phyloP scores from a whole-genome alignment of 1,140 invertebrate species.

The Drosophila cardini region DNA sequence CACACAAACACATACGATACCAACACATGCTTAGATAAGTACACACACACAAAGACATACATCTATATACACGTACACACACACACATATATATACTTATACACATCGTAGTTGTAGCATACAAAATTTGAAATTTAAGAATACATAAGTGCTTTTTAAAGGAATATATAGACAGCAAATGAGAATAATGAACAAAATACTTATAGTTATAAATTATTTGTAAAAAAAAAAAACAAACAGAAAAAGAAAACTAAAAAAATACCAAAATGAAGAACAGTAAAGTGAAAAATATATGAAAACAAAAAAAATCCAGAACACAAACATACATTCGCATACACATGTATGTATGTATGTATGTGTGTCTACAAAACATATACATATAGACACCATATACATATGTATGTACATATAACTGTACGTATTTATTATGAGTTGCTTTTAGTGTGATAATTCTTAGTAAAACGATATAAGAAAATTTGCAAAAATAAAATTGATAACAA shows the following conservation, averaged over 20 bases:
- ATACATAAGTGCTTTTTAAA: conserved; percentile 81
- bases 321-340: conserved; percentile 39
- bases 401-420: conserved; percentile 60
- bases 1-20: conserved; percentile 35
- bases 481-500: conserved; percentile 49
- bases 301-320: conserved; percentile 10
- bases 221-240: conserved; percentile 41
- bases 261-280: background rate
- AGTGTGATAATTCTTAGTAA: conserved; percentile 76
- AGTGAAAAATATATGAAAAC: conserved; percentile 21
- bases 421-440: conserved; percentile 81
- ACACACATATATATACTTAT: conserved; percentile 32
- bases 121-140: conserved; percentile 50
- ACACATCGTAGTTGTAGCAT: conserved; percentile 45
- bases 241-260: conserved; percentile 1
- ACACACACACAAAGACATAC: conserved; percentile 35
- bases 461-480: conserved; percentile 56
- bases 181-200: conserved; percentile 47
- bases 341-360: conserved; percentile 19
- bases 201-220: conserved; percentile 50
- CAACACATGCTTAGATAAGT: conserved; percentile 19
- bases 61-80: conserved; percentile 29
- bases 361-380: conserved; percentile 15
- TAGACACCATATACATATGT: conserved; percentile 35
- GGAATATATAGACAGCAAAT: conserved; percentile 76